Conservation (phyloP, 2,797 vertebrate genomes). For the Mionectes olivaceus region DNA sequence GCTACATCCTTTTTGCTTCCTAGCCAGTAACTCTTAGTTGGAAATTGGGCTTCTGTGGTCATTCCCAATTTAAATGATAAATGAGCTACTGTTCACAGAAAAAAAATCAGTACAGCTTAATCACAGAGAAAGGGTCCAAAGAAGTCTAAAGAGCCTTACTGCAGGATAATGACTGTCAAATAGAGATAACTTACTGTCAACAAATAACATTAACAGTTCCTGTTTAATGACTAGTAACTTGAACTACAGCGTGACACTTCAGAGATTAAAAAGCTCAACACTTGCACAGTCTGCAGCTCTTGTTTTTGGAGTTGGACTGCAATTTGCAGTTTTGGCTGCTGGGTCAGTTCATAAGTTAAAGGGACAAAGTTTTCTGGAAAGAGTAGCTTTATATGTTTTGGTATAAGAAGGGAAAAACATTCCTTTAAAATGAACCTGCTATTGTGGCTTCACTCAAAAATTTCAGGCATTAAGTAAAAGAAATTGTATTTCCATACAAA, state of each 20-base stretch:
- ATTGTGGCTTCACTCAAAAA: not conserved
- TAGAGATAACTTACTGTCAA: not conserved
- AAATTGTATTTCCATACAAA: not conserved
- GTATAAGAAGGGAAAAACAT: not conserved
- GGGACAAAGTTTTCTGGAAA: not conserved
- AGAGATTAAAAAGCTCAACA: slow-evolving; percentile 4
- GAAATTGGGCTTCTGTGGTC: not conserved
- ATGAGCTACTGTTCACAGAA: not conserved
- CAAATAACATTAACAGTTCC: slow-evolving; percentile 14
- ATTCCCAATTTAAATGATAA: slow-evolving; percentile 13
- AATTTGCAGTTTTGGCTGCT: not conserved
- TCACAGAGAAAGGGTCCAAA: not conserved
- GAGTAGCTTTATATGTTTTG: not conserved
- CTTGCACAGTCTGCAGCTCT: not conserved
- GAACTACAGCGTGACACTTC: not conserved
- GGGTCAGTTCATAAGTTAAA: not conserved
- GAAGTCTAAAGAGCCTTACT: not conserved
- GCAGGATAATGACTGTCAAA: slow-evolving; percentile 37
- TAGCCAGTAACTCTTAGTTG: not conserved
- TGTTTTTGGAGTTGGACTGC: not conserved
- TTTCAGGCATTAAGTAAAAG: not conserved
- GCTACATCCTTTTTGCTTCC: not conserved
- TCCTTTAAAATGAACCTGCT: not conserved
- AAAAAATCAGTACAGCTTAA: not conserved
- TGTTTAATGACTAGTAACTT: slow-evolving; percentile 5